Evolutionary conservation across 2,113 vertebrate genomes (phyloP).

Genomic region (Catharus fuscescens): DNA sequence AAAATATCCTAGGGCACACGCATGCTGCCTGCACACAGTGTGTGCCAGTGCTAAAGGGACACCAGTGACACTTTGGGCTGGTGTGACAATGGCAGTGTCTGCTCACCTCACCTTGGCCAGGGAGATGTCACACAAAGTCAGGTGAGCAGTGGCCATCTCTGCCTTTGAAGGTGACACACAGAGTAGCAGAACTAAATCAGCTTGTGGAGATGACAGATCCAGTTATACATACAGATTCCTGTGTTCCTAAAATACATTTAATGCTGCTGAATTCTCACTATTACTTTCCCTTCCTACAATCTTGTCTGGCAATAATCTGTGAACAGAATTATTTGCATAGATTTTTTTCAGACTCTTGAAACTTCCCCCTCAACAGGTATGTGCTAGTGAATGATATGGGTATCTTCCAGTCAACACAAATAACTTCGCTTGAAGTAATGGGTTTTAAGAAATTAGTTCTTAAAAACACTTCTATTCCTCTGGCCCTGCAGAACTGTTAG

Average conservation of each 20-base stretch:
- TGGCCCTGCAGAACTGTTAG: neutral
- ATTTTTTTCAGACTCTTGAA: neutral
- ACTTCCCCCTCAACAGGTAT: neutral
- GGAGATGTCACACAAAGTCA: fast-evolving
- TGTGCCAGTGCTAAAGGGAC: neutral
- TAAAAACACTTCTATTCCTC: neutral
- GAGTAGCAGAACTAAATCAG: neutral
- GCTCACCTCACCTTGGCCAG: neutral
- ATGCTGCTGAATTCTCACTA: neutral
- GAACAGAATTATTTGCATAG: neutral
- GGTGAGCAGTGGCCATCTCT: neutral
- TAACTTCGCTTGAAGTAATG: neutral
- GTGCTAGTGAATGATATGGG: neutral
- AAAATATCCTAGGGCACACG: neutral
- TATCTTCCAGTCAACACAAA: neutral
- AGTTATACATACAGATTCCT: constrained; percentile 29
- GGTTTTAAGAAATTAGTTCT: neutral
- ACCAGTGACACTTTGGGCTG: neutral
- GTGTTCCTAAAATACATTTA: neutral
- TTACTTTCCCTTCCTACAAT: neutral
- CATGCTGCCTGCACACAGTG: fast-evolving
- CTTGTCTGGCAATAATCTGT: neutral
- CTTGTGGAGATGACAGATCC: constrained; percentile 14
- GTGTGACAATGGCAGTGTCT: neutral
- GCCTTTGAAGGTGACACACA: neutral